Base-by-base conservation (phyloP, 2,888 invertebrate genomes). In the Amphipoea oculea region DNA sequence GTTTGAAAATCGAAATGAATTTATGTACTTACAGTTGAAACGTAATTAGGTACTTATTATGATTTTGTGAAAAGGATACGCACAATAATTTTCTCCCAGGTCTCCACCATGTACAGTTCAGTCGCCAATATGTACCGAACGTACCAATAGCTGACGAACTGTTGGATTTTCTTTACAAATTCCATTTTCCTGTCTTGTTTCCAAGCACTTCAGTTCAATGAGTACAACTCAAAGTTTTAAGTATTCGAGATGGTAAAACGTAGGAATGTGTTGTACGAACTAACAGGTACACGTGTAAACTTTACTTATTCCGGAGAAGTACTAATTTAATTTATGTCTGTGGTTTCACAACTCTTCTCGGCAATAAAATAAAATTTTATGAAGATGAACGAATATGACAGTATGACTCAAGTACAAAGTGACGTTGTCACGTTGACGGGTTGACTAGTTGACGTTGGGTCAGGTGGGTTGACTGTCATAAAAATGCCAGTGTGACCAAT, bases 41-140 rank as follows among this genome's bases (percentile, higher is more conserved):
- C 14, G 7, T 4, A 60, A 71, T 3, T 20, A 65, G 11, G 1
- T 45, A 11, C 29, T 29, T 29, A 29, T 29, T 11, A 45, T 65
- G 3, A 14, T 4, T 79, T 86, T 85, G 82, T 87, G 36, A 91
- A 97, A 98, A 98, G 98, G 98, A 98, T 98, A 98, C 98, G 97
- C 79, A 97, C 96, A 71, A 97, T 95, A 67, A 94, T 93, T 91
- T 96, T 96, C 91, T 98, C 98, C 98, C 98, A 98, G 70, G 96
- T 96, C 86, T 98, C 98, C 36, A 98, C 97, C 97, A 98, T 98
- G 89, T 98, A 98, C 42, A 98, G 90, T 89, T 98, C 98, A 0
- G 97, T 98, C 2, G 97, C 97, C 82, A 98, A 91, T 73, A 96
- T 94, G 88, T 98, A 98, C 82, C 98, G 95, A 66, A 97, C 94